Percentiles rank a stretch among this genome's conserved stretches.
These are phyloP conservation scores for Drosophila nr. perissopoda DNA, from an alignment of 2,888 invertebrate genomes.

Conservation along the genomic window DNA sequence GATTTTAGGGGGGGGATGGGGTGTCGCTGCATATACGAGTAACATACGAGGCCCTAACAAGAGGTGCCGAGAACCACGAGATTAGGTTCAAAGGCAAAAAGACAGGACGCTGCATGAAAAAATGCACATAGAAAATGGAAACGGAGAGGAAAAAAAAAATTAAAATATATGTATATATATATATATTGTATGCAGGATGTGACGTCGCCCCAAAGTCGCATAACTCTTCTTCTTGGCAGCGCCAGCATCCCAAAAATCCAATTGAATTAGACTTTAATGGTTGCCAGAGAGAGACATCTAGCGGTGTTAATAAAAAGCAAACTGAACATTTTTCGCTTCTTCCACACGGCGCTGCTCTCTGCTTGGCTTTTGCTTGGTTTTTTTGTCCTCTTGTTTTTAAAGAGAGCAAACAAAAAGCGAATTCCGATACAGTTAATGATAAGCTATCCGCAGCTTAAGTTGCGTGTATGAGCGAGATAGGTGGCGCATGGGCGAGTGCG, in stretches of 20 bases:
- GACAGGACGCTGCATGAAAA: conserved; percentile 39
- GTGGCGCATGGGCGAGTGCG: conserved; percentile 20
- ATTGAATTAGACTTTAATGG: conserved; percentile 76
- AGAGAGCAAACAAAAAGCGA: conserved; percentile 51
- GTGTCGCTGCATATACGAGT: conserved; percentile 32
- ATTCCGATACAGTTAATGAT: conserved; percentile 81
- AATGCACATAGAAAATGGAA: not conserved
- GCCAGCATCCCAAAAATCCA: conserved; percentile 59
- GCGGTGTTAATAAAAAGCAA: conserved; percentile 76
- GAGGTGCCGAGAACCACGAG: conserved; percentile 79
- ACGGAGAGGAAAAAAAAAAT: conserved; percentile 22
- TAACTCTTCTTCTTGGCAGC: conserved; percentile 36
- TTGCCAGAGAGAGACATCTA: conserved; percentile 79
- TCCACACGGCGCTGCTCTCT: conserved; percentile 35
- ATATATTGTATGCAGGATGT: conserved; percentile 34
- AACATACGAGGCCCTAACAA: conserved; percentile 76
- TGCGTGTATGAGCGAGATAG: conserved; percentile 31
- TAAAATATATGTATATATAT: too few relatives aligned
- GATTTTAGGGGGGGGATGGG: not conserved
- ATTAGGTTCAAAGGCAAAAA: conserved; percentile 80
- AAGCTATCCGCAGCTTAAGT: conserved; percentile 43
- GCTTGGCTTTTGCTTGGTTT: conserved; percentile 13
- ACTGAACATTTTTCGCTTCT: conserved; percentile 56
- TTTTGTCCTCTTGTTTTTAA: conserved; percentile 25
- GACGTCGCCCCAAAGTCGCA: conserved; percentile 24